Evolutionary conservation across 1,140 invertebrate species (phyloP), one percentile per base, ranked within the genome.

Genomic region (Orius laevigatus): DNA sequence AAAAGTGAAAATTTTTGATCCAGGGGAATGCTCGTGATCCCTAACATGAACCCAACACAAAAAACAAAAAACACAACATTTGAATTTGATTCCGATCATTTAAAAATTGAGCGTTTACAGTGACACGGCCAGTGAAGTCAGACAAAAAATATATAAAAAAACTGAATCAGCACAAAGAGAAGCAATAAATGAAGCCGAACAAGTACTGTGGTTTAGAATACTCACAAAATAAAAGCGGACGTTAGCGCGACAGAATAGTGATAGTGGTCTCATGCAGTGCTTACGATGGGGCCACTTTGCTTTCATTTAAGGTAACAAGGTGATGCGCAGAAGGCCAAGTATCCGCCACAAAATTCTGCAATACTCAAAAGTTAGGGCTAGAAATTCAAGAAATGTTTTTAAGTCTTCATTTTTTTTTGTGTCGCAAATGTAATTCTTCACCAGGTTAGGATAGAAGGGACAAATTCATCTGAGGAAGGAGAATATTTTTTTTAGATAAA

Each of bases 281-380:
- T 52, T 48, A 48, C 46, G 50, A 48, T 42, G 45, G 50, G 33
- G 50, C 50, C 45, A 53, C 48, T 50, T 49, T 49, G 52, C 52
- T 34, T 45, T 49, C 51, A 48, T 49, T 49, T 49, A 49, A 38
- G 16, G 39, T 49, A 43, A 53, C 48, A 16, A 53, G 52, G 35
- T 50, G 52, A 47, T 46, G 48, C 39, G 48, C 44, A 44, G 43
- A 48, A 31, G 49, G 48, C 52, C 54, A 55, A 41, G 52, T 53
- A 51, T 55, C 54, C 51, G 46, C 54, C 50, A 55, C 49, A 41
- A 49, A 53, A 46, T 52, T 55, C 54, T 55, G 54, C 38, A 55
- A 55, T 55, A 55, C 54, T 55, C 51, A 55, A 55, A 39, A 35
- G 39, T 51, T 51, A 51, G 49, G 33, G 19, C 49, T 46, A 41